Conservation (phyloP, 2,888 invertebrate species). For the Gari tellinella region DNA sequence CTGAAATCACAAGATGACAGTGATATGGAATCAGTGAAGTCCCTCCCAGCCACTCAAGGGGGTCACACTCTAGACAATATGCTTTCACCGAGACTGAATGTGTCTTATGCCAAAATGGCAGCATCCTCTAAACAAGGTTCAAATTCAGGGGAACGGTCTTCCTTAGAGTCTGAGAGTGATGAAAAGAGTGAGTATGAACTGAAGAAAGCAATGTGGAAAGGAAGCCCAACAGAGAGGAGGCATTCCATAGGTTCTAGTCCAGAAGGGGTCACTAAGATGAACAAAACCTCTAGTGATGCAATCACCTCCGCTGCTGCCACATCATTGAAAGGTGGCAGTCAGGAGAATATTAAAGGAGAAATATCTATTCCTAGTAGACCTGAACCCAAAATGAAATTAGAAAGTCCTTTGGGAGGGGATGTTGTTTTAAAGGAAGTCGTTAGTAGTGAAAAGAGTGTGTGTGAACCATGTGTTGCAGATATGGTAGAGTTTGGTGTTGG, state of each 20-base stretch:
- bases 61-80: conserved; percentile 38
- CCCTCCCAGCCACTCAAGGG: conserved; percentile 73
- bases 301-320: conserved; percentile 8
- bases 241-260: conserved; percentile 80
- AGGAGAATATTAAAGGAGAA: conserved; percentile 43
- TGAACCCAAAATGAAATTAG: no score
- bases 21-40: conserved; percentile 80
- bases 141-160: conserved; percentile 22
- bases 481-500: background rate
- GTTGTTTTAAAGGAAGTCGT: background rate
- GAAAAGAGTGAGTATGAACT: conserved; percentile 46
- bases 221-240: conserved; percentile 74
- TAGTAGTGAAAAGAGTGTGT: no score
- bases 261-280: conserved; percentile 63
- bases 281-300: conserved; percentile 25
- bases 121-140: conserved; percentile 58
- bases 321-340: conserved; percentile 41
- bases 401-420: no score
- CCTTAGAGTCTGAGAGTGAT: conserved; percentile 26
- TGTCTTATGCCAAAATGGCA: conserved; percentile 80
- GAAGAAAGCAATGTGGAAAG: conserved; percentile 77
- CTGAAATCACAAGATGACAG: conserved; percentile 76
- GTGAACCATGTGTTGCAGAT: no score
- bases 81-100: conserved; percentile 64
- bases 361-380: no score